Conservation (phyloP, 2,113 vertebrate species). For the Nibea albiflora region DNA sequence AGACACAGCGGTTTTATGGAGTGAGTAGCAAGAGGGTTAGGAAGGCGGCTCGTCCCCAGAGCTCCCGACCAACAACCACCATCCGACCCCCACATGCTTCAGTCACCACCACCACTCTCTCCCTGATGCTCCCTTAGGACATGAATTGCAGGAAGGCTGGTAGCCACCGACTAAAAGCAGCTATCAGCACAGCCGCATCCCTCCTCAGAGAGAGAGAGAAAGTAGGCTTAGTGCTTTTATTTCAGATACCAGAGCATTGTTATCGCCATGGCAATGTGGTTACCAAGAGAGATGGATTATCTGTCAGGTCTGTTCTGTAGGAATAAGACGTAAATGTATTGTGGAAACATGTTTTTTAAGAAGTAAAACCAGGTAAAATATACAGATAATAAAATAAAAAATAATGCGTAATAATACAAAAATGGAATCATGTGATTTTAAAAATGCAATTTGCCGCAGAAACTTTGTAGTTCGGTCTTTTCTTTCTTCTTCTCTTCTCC, state of each 20-base stretch:
- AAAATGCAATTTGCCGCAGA: not conserved
- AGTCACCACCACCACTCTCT: not conserved
- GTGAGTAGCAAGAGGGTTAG: constrained; percentile 21
- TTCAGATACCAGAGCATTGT: constrained; percentile 5
- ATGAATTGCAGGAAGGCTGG: constrained; percentile 34
- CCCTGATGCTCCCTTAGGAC: constrained; percentile 36
- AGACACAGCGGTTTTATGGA: constrained; percentile 26
- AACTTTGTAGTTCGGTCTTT: not conserved
- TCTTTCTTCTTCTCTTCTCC: not conserved
- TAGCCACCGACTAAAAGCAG: constrained; percentile 49
- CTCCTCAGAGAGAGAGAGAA: not conserved
- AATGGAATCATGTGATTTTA: not conserved
- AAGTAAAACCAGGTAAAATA: not conserved
- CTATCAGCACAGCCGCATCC: constrained; percentile 35
- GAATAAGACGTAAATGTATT: not conserved
- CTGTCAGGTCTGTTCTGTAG: not conserved
- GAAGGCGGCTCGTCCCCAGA: constrained; percentile 52
- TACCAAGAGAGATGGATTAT: constrained; percentile 1
- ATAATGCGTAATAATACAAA: not conserved
- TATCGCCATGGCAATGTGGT: constrained; percentile 13
- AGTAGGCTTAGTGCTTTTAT: not conserved
- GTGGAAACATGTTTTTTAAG: not conserved
- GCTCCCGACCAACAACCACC: constrained; percentile 18
- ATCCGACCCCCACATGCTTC: constrained; percentile 32
- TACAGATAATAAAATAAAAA: not conserved